These are phyloP conservation scores for Tiliqua scincoides DNA, from an alignment of 2,113 vertebrate species.

Conservation along the genomic window DNA sequence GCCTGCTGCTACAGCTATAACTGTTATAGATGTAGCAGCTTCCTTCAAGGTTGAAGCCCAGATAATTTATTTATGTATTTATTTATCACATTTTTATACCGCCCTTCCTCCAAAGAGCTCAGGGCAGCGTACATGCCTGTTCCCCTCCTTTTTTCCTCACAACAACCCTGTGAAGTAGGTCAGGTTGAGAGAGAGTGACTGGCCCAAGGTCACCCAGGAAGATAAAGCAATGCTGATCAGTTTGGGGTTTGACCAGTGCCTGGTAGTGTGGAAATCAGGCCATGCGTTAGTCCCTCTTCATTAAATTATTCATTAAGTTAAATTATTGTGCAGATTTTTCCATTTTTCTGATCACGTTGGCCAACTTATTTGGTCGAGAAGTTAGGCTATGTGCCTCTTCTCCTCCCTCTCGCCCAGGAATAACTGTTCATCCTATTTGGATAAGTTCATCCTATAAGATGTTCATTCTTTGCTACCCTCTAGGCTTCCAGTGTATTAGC, in stretches of 20 bases:
- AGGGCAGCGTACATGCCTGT: too few relatives aligned
- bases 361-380: background rate
- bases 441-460: slow-evolving; percentile 2
- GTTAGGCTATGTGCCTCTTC: background rate
- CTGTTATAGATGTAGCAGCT: background rate
- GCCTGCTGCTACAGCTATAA: too few relatives aligned
- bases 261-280: background rate
- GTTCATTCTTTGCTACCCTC: slow-evolving; percentile 5
- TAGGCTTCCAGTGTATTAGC: slow-evolving; percentile 1
- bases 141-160: too few relatives aligned
- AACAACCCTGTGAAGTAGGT: too few relatives aligned
- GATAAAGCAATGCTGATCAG: too few relatives aligned
- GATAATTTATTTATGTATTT: background rate
- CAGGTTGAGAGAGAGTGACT: too few relatives aligned
- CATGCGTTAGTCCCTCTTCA: background rate
- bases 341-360: background rate
- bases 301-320: background rate
- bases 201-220: too few relatives aligned
- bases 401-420: background rate
- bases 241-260: background rate
- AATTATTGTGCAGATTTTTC: background rate
- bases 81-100: too few relatives aligned
- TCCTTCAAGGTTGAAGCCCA: background rate
- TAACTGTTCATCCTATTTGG: slow-evolving; percentile 12
- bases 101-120: too few relatives aligned